phyloP scores from a whole-genome alignment of 2,888 invertebrate genomes.

The Eueremaeus valkanovi region DNA sequence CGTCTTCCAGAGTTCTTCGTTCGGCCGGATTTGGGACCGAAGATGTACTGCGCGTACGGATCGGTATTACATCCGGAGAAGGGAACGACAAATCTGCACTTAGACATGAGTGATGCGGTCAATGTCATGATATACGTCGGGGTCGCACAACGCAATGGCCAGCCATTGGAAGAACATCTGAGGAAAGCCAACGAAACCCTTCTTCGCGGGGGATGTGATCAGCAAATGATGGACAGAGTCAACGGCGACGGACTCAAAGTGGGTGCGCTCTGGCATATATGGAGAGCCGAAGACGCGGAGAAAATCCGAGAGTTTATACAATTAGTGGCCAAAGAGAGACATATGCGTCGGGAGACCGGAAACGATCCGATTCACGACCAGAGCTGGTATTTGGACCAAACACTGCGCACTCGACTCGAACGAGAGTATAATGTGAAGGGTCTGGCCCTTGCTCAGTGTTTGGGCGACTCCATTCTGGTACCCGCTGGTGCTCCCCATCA shows the following conservation, averaged over 20 bases:
- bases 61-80: conserved; percentile 60
- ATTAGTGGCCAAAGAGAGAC: conserved; percentile 72
- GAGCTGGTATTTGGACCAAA: conserved; percentile 86
- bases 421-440: conserved; percentile 90
- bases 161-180: not conserved
- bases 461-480: conserved; percentile 95
- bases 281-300: conserved; percentile 87
- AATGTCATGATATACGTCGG: conserved; percentile 96
- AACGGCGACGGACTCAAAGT: conserved; percentile 74
- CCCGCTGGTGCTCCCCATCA: conserved; percentile 99
- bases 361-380: conserved; percentile 98
- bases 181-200: conserved; percentile 78
- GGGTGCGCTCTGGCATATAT: conserved; percentile 98
- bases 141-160: conserved; percentile 67
- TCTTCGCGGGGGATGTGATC: conserved; percentile 88
- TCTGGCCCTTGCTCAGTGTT: conserved; percentile 90
- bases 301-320: conserved; percentile 90
- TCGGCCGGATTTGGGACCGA: conserved; percentile 90
- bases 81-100: conserved; percentile 92
- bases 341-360: conserved; percentile 75
- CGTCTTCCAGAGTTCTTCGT: conserved; percentile 88
- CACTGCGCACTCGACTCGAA: conserved; percentile 76
- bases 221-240: conserved; percentile 71
- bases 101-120: conserved; percentile 95
- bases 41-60: conserved; percentile 98